Conservation (phyloP, 2,888 invertebrate species). For the Yponomeuta malinellus region DNA sequence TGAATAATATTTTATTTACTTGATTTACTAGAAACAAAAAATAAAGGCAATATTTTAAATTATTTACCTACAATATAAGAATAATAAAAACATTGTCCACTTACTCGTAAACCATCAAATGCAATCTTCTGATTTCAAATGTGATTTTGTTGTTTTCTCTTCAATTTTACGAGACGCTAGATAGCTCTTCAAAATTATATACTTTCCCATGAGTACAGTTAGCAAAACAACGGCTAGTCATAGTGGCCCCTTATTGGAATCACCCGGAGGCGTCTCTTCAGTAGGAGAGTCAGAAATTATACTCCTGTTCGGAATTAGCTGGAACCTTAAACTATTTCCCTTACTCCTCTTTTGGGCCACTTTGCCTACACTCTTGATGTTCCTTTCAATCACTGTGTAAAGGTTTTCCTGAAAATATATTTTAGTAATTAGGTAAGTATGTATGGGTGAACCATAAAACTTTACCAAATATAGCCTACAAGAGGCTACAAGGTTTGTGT, state of each 20-base stretch:
- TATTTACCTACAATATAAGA: background rate
- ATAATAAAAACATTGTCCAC: no score
- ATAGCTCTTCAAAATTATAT: slow-evolving; percentile 45
- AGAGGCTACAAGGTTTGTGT: no score
- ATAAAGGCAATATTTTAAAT: background rate
- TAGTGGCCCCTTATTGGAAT: slow-evolving; percentile 43
- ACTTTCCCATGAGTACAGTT: slow-evolving; percentile 45
- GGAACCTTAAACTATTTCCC: slow-evolving; percentile 78
- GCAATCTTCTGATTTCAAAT: slow-evolving; percentile 12
- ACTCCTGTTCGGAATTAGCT: slow-evolving; percentile 69
- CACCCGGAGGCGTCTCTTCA: slow-evolving; percentile 27
- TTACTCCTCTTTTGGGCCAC: slow-evolving; percentile 79
- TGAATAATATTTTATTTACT: slow-evolving; percentile 10
- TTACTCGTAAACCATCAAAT: background rate
- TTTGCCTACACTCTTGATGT: slow-evolving; percentile 66
- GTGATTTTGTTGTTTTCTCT: slow-evolving; percentile 15
- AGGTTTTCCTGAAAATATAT: slow-evolving; percentile 74
- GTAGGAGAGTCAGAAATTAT: slow-evolving; percentile 27
- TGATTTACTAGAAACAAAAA: background rate
- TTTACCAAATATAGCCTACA: no score
- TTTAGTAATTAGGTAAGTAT: background rate
- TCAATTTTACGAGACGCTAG: slow-evolving; percentile 24
- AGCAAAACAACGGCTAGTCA: slow-evolving; percentile 55
- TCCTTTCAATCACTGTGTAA: slow-evolving; percentile 70
- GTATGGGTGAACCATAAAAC: no score